Evolutionary conservation across 2,113 vertebrate genomes (phyloP), one percentile per base, ranked within the genome.

Genomic region (Recurvirostra avosetta): DNA sequence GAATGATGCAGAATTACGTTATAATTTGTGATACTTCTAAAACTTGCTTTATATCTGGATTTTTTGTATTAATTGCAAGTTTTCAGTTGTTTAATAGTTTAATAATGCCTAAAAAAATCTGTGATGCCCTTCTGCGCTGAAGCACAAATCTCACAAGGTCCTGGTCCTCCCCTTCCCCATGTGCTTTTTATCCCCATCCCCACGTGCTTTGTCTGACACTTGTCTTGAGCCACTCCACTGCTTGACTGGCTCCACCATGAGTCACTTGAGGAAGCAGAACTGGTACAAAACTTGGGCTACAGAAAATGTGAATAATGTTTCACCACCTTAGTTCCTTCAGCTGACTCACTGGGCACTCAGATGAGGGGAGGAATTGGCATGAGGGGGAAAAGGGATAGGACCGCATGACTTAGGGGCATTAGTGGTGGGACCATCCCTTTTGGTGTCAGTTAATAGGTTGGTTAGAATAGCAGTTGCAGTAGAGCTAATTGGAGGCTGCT

Each of bases 331-430:
- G 20, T n/a, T 92, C n/a, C 79, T 75, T 27, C 74, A 62, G 62
- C 88, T 88, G 86, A 61, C 43, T 93, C 88, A 21, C 22, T 49
- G 80, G 25, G 43, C 18, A 2, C 27, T 58, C 0, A 2, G 8
- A 4, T 15, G 40, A 85, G 66, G n/a, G 34, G 29, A 83, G 53
- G 58, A 45, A 26, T 80, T 17, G 34, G 25, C 19, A 5, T 17
- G 62, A 56, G 18, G 34, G 34, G 41, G 8, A 16, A 30, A 58
- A 47, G 73, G 41, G 34, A 8, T 11, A 29, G 65, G 43, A 20
- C 8, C 0, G 0, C 8, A 5, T 55, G 65, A 43, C 8, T 34
- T 58, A 5, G 25, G n/a, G 43, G 2, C 11, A 4, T 26, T 32
- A 14, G 29, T 55, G n/a, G 8, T 90, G 58, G 40, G 9, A 34